Percentiles rank a stretch among this genome's conserved stretches.
These are phyloP conservation scores for Entomyzon cyanotis DNA, from an alignment of 2,113 vertebrate genomes.

Conservation along the genomic window DNA sequence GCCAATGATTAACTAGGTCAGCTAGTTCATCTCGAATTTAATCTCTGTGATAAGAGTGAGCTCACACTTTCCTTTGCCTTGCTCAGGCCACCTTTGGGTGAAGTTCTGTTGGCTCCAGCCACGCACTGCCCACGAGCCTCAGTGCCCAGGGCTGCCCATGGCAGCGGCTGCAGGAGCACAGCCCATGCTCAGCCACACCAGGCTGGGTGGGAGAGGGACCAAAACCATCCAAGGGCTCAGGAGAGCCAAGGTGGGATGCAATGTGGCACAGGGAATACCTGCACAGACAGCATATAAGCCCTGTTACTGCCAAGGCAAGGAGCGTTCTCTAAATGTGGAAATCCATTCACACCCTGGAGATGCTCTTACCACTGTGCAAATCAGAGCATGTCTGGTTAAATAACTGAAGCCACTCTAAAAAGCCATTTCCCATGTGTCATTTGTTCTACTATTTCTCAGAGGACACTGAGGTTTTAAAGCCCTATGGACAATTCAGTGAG, in stretches of 20 bases:
- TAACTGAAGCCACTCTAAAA: neutral
- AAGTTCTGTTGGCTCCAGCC: neutral
- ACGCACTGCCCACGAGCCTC: neutral
- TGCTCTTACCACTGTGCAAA: neutral
- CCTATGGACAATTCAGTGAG: neutral
- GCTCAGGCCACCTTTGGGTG: neutral
- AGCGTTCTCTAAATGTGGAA: accelerated
- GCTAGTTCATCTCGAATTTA: neutral
- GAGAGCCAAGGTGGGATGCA: accelerated
- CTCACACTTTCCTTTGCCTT: neutral
- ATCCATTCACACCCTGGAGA: neutral
- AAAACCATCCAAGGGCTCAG: neutral
- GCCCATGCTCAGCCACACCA: accelerated
- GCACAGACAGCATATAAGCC: accelerated
- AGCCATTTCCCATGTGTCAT: neutral
- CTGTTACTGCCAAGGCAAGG: neutral
- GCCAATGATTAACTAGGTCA: neutral
- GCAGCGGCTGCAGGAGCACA: accelerated
- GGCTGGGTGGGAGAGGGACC: accelerated
- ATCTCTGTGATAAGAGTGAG: neutral
- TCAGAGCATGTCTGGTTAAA: neutral
- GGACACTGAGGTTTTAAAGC: neutral
- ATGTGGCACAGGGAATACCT: neutral
- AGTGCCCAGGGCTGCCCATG: neutral
- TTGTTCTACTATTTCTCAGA: neutral